Conservation (phyloP, 2,113 vertebrate genomes). For the Ranitomeya imitator region DNA sequence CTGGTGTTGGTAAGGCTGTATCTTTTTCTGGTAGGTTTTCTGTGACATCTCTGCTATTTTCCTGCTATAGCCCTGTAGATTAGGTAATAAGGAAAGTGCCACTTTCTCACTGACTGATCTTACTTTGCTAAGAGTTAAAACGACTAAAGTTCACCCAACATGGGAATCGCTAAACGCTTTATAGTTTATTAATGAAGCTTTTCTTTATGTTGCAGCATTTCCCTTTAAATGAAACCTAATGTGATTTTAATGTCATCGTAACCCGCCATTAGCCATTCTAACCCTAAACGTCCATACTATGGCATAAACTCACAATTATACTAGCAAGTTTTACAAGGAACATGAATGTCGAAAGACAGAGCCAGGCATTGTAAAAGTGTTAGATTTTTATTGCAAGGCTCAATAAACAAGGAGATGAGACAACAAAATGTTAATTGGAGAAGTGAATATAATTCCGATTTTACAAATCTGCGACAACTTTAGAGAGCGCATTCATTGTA, state of each 20-base stretch:
- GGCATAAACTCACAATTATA: slow-evolving; percentile 30
- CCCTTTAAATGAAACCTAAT: slow-evolving; percentile 28
- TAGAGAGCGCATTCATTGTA: not conserved
- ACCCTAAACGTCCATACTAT: not conserved
- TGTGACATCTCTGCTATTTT: not conserved
- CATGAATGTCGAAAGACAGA: slow-evolving; percentile 1
- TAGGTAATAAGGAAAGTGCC: not conserved
- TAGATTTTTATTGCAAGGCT: slow-evolving; percentile 41
- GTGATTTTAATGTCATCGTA: slow-evolving; percentile 27
- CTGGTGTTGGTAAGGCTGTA: too few relatives aligned
- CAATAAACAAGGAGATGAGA: slow-evolving; percentile 50
- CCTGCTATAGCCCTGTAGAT: not conserved
- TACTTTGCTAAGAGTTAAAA: not conserved
- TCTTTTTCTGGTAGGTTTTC: not conserved
- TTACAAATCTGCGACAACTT: not conserved
- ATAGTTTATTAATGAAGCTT: not conserved
- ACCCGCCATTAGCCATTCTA: slow-evolving; percentile 30
- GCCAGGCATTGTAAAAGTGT: slow-evolving; percentile 8
- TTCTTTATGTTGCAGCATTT: slow-evolving; percentile 3
- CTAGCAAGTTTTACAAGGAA: not conserved
- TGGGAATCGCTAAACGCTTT: not conserved
- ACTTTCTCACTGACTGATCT: not conserved
- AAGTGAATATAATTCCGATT: slow-evolving; percentile 8
- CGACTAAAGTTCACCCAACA: not conserved
- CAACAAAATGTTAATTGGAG: slow-evolving; percentile 47